Conservation (phyloP, 1,140 invertebrate species). For the Hyphantria cunea region DNA sequence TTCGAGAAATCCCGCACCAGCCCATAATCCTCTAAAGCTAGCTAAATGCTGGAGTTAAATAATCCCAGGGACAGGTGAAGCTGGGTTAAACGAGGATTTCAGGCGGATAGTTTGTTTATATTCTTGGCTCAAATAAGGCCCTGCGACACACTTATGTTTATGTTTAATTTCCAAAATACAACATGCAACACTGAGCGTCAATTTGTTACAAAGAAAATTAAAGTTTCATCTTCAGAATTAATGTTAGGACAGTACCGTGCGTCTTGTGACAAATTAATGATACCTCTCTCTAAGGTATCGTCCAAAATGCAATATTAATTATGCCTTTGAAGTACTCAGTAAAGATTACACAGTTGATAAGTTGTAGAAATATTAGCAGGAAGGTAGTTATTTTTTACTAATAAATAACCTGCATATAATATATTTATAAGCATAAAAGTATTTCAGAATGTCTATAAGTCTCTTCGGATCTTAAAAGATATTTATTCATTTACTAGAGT, state of each 20-base stretch:
- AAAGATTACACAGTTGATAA: no score
- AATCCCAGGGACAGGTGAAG: slow-evolving; percentile 41
- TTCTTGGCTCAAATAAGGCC: slow-evolving; percentile 14
- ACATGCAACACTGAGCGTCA: no score
- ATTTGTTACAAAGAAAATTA: no score
- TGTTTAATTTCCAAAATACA: no score
- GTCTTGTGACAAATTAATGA: no score
- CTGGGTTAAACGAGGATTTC: slow-evolving; percentile 24
- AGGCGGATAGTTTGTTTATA: slow-evolving; percentile 36
- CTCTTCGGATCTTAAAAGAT: neutral
- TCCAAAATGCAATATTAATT: slow-evolving; percentile 20
- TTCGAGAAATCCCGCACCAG: slow-evolving; percentile 30
- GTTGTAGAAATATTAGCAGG: no score
- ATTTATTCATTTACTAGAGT: neutral
- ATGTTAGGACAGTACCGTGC: no score
- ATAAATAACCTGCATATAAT: no score
- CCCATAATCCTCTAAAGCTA: slow-evolving; percentile 40
- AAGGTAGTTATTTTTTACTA: no score
- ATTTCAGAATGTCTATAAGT: no score
- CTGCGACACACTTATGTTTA: neutral
- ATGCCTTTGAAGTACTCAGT: neutral
- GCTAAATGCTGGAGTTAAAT: slow-evolving; percentile 36
- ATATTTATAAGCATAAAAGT: no score
- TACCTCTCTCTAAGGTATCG: neutral
- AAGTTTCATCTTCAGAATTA: no score